phyloP scores from a whole-genome alignment of 2,797 vertebrate species.

The Lithobates pipiens region DNA sequence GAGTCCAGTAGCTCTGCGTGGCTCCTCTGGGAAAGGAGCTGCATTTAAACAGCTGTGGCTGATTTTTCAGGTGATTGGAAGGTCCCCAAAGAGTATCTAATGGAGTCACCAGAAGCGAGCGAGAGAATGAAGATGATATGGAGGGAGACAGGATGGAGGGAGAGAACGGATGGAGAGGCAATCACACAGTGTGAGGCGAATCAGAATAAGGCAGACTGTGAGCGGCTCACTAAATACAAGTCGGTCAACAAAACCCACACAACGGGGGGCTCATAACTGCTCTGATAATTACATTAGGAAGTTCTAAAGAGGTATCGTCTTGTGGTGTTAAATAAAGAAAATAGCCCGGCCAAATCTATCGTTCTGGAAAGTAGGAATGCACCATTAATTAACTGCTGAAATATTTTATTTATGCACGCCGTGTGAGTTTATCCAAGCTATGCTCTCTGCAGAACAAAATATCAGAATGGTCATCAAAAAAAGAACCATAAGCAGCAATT shows the following conservation, averaged over 20 bases:
- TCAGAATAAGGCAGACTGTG: slow-evolving; percentile 9
- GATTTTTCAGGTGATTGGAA: slow-evolving; percentile 63
- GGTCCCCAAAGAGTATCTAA: slow-evolving; percentile 62
- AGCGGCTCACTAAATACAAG: slow-evolving; percentile 36
- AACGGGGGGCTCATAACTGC: not conserved
- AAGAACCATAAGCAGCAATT: not conserved
- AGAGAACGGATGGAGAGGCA: slow-evolving; percentile 17
- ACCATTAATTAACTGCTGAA: not conserved
- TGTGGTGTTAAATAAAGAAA: not conserved
- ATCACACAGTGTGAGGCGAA: not conserved
- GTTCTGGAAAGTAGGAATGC: not conserved
- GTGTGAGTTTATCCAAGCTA: not conserved
- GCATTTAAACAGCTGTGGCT: slow-evolving; percentile 61
- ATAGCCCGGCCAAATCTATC: not conserved
- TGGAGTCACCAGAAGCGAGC: slow-evolving; percentile 53
- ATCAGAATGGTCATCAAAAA: not conserved
- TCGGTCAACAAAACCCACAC: slow-evolving; percentile 9
- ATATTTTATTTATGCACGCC: slow-evolving; percentile 1
- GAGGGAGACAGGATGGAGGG: slow-evolving; percentile 41
- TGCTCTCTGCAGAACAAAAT: not conserved
- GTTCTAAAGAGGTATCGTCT: not conserved
- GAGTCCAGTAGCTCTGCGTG: slow-evolving; percentile 52
- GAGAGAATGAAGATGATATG: slow-evolving; percentile 53
- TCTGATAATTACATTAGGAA: not conserved
- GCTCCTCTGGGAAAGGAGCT: slow-evolving; percentile 54